These are phyloP conservation scores for Rhamnusium bicolor DNA, from an alignment of 2,888 invertebrate genomes.

Conservation along the genomic window DNA sequence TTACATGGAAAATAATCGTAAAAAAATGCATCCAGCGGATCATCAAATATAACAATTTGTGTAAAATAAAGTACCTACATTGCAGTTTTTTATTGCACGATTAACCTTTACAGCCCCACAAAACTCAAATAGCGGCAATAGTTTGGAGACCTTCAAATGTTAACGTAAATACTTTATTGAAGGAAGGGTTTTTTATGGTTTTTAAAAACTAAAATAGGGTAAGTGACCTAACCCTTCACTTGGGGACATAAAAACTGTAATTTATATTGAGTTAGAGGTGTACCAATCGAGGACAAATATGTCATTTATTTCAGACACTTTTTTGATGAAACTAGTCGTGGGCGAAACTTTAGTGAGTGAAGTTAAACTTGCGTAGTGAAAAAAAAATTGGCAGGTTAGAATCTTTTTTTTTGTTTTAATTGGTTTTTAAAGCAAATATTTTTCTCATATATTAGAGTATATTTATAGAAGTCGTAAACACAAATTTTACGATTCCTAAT, in stretches of 20 bases:
- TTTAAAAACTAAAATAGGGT: slow-evolving; percentile 53
- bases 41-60: slow-evolving; percentile 39
- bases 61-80: slow-evolving; percentile 32
- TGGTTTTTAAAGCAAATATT: neutral
- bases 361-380: neutral
- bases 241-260: slow-evolving; percentile 57
- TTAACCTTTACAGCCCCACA: slow-evolving; percentile 40
- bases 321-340: slow-evolving; percentile 40
- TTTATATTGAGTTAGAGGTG: slow-evolving; percentile 55
- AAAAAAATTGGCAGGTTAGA: neutral
- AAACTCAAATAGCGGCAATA: slow-evolving; percentile 14
- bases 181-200: slow-evolving; percentile 59
- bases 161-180: slow-evolving; percentile 53
- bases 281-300: slow-evolving; percentile 59
- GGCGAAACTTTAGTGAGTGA: neutral
- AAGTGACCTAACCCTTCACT: slow-evolving; percentile 61
- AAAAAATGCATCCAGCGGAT: slow-evolving; percentile 22
- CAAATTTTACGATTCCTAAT: neutral
- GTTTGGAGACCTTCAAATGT: slow-evolving; percentile 40
- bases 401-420: neutral
- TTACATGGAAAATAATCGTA: slow-evolving; percentile 23
- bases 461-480: neutral
- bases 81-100: slow-evolving; percentile 50
- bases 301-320: slow-evolving; percentile 57
- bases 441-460: neutral